Percentiles rank a stretch among this genome's conserved stretches.
Conservation (phyloP, 2,888 invertebrate species). For the Lissonota sp. region DNA sequence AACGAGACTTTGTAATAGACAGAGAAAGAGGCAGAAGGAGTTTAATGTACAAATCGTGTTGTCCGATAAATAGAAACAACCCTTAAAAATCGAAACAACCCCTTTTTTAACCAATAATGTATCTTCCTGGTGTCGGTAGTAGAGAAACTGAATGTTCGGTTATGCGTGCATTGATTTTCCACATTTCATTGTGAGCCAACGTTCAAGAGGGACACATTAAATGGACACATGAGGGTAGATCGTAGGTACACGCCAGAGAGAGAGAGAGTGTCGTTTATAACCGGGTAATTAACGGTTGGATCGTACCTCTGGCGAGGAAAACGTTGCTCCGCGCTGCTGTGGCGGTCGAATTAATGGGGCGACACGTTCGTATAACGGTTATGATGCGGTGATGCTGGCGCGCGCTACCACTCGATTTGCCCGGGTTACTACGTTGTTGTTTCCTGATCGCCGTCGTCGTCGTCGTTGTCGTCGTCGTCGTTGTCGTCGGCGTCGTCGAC, state of each 20-base stretch:
- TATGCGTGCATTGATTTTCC: constrained; percentile 66
- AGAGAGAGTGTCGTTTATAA: constrained; percentile 66
- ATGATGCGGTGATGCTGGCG: constrained; percentile 65
- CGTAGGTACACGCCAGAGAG: constrained; percentile 9
- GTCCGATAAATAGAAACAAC: too few species aligned
- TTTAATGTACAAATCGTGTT: too few species aligned
- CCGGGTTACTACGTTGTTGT: constrained; percentile 33
- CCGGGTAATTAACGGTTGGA: constrained; percentile 67
- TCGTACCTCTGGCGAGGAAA: constrained; percentile 29
- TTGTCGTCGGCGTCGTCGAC: constrained; percentile 14
- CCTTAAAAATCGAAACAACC: too few species aligned
- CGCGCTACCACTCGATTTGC: constrained; percentile 52
- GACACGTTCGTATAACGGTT: constrained; percentile 66
- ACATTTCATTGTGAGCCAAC: constrained; percentile 65
- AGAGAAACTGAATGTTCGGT: constrained; percentile 52
- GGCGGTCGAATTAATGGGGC: constrained; percentile 69
- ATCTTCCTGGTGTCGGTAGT: constrained; percentile 32
- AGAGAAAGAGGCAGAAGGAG: too few species aligned
- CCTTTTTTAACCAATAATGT: not conserved
- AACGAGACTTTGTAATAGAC: not conserved
- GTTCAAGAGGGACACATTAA: not conserved
- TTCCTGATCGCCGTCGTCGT: constrained; percentile 31
- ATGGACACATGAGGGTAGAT: too few species aligned
- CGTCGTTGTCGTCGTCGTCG: constrained; percentile 30
- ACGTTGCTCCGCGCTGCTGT: constrained; percentile 45